phyloP scores from a whole-genome alignment of 2,113 vertebrate genomes.

The Bungarus multicinctus region DNA sequence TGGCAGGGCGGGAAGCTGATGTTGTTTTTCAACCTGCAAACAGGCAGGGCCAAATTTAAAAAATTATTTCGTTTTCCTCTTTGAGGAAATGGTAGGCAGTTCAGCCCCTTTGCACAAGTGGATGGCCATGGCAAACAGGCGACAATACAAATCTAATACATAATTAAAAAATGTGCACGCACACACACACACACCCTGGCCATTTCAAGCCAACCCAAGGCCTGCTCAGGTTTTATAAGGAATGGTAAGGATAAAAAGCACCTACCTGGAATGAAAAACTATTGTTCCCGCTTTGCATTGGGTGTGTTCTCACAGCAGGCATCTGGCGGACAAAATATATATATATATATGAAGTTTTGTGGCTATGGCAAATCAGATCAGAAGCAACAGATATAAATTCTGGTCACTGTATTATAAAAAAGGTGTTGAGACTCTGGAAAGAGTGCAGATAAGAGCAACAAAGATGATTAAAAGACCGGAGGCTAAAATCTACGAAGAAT shows the following conservation, averaged over 20 bases:
- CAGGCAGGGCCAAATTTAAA: no score
- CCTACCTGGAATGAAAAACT: slow-evolving; percentile 74
- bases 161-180: no score
- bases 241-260: neutral
- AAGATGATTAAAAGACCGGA: neutral
- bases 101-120: neutral
- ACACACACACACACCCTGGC: neutral
- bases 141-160: no score
- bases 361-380: no score
- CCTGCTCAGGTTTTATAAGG: neutral
- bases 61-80: neutral
- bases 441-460: neutral
- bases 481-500: neutral
- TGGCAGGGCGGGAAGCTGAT: no score
- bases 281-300: slow-evolving; percentile 44
- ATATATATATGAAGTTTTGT: neutral
- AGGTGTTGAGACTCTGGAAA: neutral
- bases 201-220: neutral
- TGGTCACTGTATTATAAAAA: neutral
- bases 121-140: no score
- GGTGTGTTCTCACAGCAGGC: slow-evolving; percentile 55
- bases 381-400: neutral
- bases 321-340: slow-evolving; percentile 31
- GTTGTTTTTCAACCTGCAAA: no score
- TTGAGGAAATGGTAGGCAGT: neutral